A percentile compares a stretch with the other conserved stretches of the same genome.
Conservation (phyloP, 2,113 vertebrate species). For the Hippocampus mohnikei region DNA sequence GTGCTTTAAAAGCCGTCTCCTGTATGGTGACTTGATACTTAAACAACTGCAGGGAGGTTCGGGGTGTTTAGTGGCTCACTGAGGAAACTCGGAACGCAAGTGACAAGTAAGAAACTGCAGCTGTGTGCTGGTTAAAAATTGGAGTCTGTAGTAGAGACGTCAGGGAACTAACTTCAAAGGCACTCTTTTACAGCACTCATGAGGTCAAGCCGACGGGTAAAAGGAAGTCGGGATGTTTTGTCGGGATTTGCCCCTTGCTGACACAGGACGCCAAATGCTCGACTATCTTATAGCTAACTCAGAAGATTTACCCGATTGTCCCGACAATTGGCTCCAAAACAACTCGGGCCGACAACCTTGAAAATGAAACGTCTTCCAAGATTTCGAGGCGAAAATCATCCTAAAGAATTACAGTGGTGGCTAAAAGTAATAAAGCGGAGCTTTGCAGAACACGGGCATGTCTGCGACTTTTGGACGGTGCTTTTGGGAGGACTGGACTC, state of each 20-base stretch:
- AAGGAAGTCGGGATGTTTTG: too few relatives aligned
- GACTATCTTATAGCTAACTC: too few relatives aligned
- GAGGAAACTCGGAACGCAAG: slow-evolving; percentile 30
- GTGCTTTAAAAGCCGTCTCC: slow-evolving; percentile 31
- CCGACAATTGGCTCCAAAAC: too few relatives aligned
- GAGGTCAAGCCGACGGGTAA: background rate
- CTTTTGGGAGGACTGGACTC: background rate
- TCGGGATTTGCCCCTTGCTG: too few relatives aligned
- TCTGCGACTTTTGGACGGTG: background rate
- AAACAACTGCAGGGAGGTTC: slow-evolving; percentile 43
- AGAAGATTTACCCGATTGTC: too few relatives aligned
- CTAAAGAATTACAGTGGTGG: slow-evolving; percentile 19
- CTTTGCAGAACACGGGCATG: slow-evolving; percentile 6
- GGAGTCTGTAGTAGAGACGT: background rate
- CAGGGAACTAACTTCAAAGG: too few relatives aligned
- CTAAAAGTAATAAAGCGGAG: background rate
- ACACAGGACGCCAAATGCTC: too few relatives aligned
- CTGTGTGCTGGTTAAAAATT: background rate
- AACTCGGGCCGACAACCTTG: too few relatives aligned
- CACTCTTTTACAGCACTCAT: background rate
- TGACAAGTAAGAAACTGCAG: slow-evolving; percentile 38
- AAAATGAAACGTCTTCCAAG: too few relatives aligned
- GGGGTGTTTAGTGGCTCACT: slow-evolving; percentile 59
- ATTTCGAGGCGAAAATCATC: background rate
- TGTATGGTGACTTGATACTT: slow-evolving; percentile 47